Evolutionary conservation across 2,113 vertebrate genomes (phyloP), one percentile per base, ranked within the genome.

Genomic region (Megaceryle maxima): DNA sequence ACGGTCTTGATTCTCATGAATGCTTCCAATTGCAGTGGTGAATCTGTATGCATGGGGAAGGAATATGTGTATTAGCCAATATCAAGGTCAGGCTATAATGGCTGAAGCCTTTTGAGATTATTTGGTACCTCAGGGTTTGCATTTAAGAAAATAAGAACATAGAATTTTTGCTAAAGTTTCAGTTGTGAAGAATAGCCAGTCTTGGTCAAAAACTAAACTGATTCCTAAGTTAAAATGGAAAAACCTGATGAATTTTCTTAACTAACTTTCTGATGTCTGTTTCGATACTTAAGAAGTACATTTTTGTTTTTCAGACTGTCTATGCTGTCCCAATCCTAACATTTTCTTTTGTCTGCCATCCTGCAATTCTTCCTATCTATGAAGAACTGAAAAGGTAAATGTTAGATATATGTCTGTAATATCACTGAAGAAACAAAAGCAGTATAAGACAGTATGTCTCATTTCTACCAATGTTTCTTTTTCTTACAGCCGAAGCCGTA

Each of bases 341-440:
- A 8, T 99, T 99, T 76, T 99, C 99, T 68, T 99, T 99, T 43
- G 99, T 99, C 85, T 99, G 99, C 93, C 99, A 99, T 96, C 99
- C 99, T 48, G 99, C 99, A 76, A 98, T 99, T 95, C 98, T 99
- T 97, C 99, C 99, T 87, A 99, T 99, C 98, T 99, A 99, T 46
- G 99, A 99, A 97, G 99, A 99, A 91, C 98, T 99, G 43, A 99
- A 99, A 98, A 97, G 98, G 99, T 99, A 96, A 98, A 98, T 98
- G 14, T 39, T 87, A 60, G 6, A 81, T 55, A 10, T 7, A 1
- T 51, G 48, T 11, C 39, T 63, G 7, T 35, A 48, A 62, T 55
- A 85, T 87, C 60, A 56, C n/a, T 78, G 8, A 72, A 64, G 5
- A 50, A 72, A 83, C 20, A 35, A 56, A 93, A 63, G 33, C 1